phyloP scores from a whole-genome alignment of 2,113 vertebrate species.

The Nycticebus coucang region DNA sequence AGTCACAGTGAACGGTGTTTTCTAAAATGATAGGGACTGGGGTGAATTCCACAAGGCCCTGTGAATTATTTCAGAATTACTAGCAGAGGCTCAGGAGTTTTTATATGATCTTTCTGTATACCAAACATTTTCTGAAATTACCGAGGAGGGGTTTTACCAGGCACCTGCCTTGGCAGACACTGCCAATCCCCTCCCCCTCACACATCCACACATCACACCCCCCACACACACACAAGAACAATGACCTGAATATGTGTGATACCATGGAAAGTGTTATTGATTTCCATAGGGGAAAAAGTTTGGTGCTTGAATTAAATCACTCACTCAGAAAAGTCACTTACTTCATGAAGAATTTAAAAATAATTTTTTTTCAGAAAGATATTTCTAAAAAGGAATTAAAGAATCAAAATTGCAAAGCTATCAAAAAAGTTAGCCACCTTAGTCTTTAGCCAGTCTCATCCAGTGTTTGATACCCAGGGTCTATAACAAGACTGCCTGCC shows the following conservation, averaged over 20 bases:
- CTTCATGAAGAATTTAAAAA: background rate
- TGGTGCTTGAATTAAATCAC: background rate
- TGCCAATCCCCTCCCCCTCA: background rate
- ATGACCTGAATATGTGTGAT: background rate
- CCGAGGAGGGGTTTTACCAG: background rate
- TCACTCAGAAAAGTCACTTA: constrained; percentile 14
- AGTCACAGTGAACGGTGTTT: background rate
- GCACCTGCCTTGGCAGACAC: accelerated
- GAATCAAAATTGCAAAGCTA: constrained; percentile 1
- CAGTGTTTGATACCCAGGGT: background rate
- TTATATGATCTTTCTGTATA: background rate
- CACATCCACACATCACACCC: background rate
- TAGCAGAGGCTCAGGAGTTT: background rate
- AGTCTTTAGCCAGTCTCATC: too few species aligned
- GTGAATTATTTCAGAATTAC: constrained; percentile 1
- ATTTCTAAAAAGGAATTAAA: background rate
- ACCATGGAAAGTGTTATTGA: background rate
- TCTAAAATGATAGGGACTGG: background rate
- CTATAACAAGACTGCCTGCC: background rate
- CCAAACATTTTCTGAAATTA: background rate
- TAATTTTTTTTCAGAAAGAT: background rate
- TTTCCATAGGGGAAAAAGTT: background rate
- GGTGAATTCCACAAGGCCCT: background rate
- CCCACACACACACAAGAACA: background rate
- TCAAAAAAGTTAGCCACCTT: background rate